Percentiles rank a stretch among this genome's conserved stretches.
Conservation (phyloP, 92 coral and sea anemone species). For the Heteractis magnifica region DNA sequence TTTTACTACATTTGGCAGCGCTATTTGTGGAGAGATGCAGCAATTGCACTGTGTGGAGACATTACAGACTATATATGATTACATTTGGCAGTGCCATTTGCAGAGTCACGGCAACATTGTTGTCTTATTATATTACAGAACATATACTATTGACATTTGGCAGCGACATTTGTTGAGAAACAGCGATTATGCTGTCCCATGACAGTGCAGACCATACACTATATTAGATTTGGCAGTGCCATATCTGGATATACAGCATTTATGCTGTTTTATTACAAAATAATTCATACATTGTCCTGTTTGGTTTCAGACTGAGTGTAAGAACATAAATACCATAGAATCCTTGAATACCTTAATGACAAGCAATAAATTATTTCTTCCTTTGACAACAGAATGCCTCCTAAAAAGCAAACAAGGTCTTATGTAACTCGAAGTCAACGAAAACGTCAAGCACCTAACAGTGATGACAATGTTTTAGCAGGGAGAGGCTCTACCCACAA, state of each 20-base stretch:
- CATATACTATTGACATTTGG: neutral
- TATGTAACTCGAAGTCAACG: neutral
- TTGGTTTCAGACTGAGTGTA: neutral
- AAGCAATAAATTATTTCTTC: neutral
- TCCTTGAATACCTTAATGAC: neutral
- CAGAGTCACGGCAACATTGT: neutral
- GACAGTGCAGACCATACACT: neutral
- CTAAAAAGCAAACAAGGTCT: neutral
- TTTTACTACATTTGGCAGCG: neutral
- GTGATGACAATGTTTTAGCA: neutral
- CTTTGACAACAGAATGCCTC: neutral
- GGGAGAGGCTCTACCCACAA: neutral
- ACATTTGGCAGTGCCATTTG: neutral
- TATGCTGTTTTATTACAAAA: no score
- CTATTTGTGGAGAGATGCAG: neutral
- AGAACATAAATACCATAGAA: neutral
- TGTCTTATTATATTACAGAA: neutral
- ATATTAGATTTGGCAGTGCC: neutral
- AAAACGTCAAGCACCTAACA: neutral
- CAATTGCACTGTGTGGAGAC: neutral
- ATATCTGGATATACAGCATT: neutral
- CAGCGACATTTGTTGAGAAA: neutral
- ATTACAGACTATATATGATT: neutral
- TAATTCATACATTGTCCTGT: neutral
- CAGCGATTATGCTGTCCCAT: constrained; percentile 3